Base-by-base conservation (phyloP, 2,797 vertebrate genomes). In the Botia almorhae region DNA sequence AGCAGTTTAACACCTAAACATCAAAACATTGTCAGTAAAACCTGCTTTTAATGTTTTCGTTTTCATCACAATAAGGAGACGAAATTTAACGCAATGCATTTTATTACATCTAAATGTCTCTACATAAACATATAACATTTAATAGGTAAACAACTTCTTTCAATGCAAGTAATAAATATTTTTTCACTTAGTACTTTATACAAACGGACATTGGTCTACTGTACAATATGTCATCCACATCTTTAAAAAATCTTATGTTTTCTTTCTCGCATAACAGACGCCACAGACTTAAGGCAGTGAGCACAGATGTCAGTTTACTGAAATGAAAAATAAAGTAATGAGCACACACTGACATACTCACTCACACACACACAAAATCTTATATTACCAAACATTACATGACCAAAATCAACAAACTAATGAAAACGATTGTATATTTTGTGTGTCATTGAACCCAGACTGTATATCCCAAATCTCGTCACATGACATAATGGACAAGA, bases 151-250 rank as follows among this genome's bases (percentile, higher is more conserved):
- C 95, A 96, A 95, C 94, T 94, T 96, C 93, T 95, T 96, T 91
- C 96, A 97, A 97, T 96, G 96, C 96, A 96, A 93, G 96, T 98
- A 98, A 98, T 98, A 98, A 98, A 99, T 98, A 98, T 96, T 96
- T 96, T 84, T 94, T 94, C 94, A 96, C 96, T 93, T 94, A 93
- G 95, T 96, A 96, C 96, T 98, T 96, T 96, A 95, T 98, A 98
- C 97, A 98, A 98, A 97, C 94, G 93, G 94, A 97, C 95, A 95
- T 92, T 92, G 93, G 95, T 96, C 94, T 94, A 96, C 95, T 96
- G 95, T 96, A 97, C 96, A 97, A 91, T 80, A 93, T 94, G 88
- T 83, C 87, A 87, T 91, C 85, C 84, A 88, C 69, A 82, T 86
- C 83, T 88, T 84, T 26, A 26, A 87, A 96, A 96, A 97, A 96